Conservation (phyloP, 1,140 invertebrate species). For the Ostrea denselamellosa region DNA sequence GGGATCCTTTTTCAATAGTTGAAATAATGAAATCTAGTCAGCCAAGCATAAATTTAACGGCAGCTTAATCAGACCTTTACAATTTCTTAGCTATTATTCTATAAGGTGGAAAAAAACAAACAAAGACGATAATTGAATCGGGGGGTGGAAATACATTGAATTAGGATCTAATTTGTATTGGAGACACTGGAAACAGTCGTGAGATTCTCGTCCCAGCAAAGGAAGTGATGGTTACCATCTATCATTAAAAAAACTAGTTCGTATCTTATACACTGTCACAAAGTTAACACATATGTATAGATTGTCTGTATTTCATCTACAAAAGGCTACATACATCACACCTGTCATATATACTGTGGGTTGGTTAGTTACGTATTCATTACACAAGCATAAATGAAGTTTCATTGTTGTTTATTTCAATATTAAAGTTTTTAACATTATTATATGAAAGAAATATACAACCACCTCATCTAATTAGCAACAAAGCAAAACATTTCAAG, state of each 20-base stretch:
- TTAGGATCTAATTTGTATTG: too few relatives aligned
- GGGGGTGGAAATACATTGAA: too few relatives aligned
- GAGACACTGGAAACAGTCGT: too few relatives aligned
- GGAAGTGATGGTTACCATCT: neutral
- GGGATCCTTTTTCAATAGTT: neutral
- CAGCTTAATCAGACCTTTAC: slow-evolving; percentile 8
- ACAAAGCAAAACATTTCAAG: neutral
- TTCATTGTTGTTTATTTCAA: slow-evolving; percentile 15
- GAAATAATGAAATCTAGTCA: neutral
- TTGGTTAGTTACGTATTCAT: neutral
- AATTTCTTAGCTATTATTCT: neutral
- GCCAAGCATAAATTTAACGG: slow-evolving; percentile 5
- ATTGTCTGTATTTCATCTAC: neutral
- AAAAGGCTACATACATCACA: slow-evolving; percentile 7
- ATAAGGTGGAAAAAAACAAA: neutral
- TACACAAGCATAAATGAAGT: slow-evolving; percentile 12
- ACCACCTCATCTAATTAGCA: neutral
- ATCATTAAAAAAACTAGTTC: neutral
- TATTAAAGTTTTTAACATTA: neutral
- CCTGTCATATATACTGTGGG: neutral
- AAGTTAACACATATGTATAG: neutral
- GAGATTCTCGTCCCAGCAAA: too few relatives aligned
- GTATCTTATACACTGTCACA: neutral
- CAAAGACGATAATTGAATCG: neutral
- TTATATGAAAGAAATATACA: neutral